A percentile compares a stretch with the other conserved stretches of the same genome.
Evolutionary conservation across 2,888 invertebrate species (phyloP).

Genomic region (Urechis unicinctus): DNA sequence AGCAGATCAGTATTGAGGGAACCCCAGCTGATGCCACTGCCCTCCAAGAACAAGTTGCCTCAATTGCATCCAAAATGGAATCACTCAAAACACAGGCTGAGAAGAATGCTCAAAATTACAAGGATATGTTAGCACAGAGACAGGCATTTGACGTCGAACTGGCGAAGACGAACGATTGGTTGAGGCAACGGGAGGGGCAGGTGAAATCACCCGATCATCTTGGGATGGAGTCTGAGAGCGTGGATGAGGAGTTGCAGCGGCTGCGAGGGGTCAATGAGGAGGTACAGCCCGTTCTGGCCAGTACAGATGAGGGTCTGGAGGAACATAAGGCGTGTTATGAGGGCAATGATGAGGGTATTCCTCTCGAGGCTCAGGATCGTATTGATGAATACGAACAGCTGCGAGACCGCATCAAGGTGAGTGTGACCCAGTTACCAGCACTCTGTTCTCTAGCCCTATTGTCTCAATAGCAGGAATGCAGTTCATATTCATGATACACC

Average conservation of each 20-base stretch:
- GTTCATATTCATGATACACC: too few species aligned
- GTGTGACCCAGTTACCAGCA: not conserved
- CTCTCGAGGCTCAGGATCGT: slow-evolving; percentile 30
- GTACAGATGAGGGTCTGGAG: slow-evolving; percentile 10
- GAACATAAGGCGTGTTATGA: slow-evolving; percentile 29
- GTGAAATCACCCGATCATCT: slow-evolving; percentile 24
- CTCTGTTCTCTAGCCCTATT: not conserved
- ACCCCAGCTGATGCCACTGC: slow-evolving; percentile 79
- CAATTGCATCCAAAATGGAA: slow-evolving; percentile 69
- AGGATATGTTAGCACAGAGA: slow-evolving; percentile 53
- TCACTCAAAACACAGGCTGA: slow-evolving; percentile 75
- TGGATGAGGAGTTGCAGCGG: slow-evolving; percentile 27
- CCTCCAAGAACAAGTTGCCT: slow-evolving; percentile 80
- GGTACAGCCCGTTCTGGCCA: not conserved
- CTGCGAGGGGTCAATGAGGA: slow-evolving; percentile 23
- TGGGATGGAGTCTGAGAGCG: slow-evolving; percentile 9
- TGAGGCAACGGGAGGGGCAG: slow-evolving; percentile 31
- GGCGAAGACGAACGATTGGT: slow-evolving; percentile 29
- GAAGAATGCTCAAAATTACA: slow-evolving; percentile 78
- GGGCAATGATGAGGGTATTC: slow-evolving; percentile 30
- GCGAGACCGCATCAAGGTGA: slow-evolving; percentile 32
- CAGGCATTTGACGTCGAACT: slow-evolving; percentile 33
- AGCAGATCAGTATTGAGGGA: slow-evolving; percentile 85
- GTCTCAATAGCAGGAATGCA: too few species aligned
- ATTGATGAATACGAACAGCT: slow-evolving; percentile 28